Evolutionary conservation across 2,797 vertebrate genomes (phyloP).

Genomic region (Gymnodraco acuticeps): DNA sequence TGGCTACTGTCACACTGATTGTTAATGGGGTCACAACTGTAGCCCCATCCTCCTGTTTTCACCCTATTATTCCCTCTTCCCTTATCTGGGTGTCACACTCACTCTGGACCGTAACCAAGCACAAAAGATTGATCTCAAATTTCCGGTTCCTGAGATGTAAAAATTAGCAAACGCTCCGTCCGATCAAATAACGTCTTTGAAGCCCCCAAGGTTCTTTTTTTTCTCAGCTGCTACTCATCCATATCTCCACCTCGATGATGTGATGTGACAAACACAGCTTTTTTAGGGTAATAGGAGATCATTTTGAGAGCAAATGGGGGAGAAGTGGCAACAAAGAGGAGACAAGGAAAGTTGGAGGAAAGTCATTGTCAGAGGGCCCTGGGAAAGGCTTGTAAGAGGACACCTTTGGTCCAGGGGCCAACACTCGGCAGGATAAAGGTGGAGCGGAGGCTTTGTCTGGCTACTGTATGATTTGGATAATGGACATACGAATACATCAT

Average conservation of each 20-base stretch:
- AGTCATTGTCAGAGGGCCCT: conserved; percentile 69
- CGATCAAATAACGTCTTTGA: conserved; percentile 70
- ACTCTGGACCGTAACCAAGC: conserved; percentile 62
- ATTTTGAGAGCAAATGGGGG: conserved; percentile 56
- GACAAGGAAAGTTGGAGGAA: conserved; percentile 53
- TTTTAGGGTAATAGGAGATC: conserved; percentile 75
- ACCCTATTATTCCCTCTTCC: conserved; percentile 70
- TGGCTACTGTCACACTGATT: conserved; percentile 61
- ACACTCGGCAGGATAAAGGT: conserved; percentile 71
- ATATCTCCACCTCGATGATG: conserved; percentile 35
- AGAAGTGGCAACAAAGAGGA: conserved; percentile 63
- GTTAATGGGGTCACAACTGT: conserved; percentile 70
- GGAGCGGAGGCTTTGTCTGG: conserved; percentile 71
- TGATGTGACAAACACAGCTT: conserved; percentile 68
- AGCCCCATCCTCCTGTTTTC: conserved; percentile 28
- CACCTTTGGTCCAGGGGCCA: conserved; percentile 70
- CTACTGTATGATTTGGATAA: conserved; percentile 67
- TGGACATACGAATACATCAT: conserved; percentile 66
- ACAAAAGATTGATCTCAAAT: conserved; percentile 80
- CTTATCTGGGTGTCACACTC: conserved; percentile 62
- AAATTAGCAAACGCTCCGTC: conserved; percentile 77
- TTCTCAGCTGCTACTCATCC: conserved; percentile 23
- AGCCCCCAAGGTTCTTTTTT: conserved; percentile 52
- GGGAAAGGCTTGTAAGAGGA: conserved; percentile 79
- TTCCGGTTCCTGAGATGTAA: conserved; percentile 80